These are phyloP conservation scores for Philonicus albiceps DNA, from an alignment of 2,888 invertebrate species.

Conservation along the genomic window DNA sequence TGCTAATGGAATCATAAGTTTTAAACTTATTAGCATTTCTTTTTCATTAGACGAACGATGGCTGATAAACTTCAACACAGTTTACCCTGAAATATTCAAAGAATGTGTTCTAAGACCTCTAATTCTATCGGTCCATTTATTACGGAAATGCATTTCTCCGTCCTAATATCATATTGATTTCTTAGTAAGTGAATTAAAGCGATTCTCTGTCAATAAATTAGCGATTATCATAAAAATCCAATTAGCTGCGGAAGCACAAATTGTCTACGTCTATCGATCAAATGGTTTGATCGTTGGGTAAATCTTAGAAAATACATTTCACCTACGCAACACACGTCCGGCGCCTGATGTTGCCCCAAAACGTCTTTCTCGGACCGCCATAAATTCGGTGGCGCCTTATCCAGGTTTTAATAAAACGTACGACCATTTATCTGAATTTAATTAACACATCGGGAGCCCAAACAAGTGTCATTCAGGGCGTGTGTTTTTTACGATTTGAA, in stretches of 20 bases:
- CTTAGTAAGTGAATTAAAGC: not conserved
- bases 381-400: conserved; percentile 34
- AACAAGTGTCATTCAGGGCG: conserved; percentile 1
- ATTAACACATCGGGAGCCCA: conserved; percentile 24
- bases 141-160: not conserved
- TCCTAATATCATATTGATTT: not conserved
- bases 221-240: conserved; percentile 36
- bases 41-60: not conserved
- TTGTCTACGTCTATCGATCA: conserved; percentile 36
- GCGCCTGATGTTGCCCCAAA: not conserved
- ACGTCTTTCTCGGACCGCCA: not conserved
- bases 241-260: conserved; percentile 41
- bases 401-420: conserved; percentile 3
- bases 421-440: conserved; percentile 29
- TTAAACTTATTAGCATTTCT: not conserved
- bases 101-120: not conserved
- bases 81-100: not conserved
- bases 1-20: not conserved
- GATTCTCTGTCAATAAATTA: conserved; percentile 19
- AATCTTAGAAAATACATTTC: not conserved
- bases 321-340: conserved; percentile 13
- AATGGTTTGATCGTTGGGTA: not conserved
- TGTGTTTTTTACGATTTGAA: not conserved
- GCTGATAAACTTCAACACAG: not conserved
- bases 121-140: not conserved